phyloP scores from a whole-genome alignment of 2,797 vertebrate genomes.

The Pseudochaenichthys georgianus region DNA sequence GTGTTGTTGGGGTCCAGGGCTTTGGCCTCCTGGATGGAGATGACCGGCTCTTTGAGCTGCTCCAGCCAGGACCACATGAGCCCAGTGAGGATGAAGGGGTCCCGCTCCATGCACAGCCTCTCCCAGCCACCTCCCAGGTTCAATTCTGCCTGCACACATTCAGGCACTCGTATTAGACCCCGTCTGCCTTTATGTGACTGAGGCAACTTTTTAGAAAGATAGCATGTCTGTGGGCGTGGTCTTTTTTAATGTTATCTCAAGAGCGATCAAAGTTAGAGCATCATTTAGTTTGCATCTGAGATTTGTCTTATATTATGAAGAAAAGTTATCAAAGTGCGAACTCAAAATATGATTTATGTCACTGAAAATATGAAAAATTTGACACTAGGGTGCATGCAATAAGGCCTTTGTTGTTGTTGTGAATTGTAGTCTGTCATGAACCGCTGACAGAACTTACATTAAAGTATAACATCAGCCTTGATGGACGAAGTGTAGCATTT shows the following conservation, averaged over 20 bases:
- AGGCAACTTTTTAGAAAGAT: background rate
- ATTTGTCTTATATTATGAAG: background rate
- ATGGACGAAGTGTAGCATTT: background rate
- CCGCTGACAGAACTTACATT: background rate
- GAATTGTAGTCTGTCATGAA: background rate
- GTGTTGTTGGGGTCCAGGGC: conserved; percentile 76
- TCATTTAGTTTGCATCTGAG: background rate
- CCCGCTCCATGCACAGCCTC: conserved; percentile 90
- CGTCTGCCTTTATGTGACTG: background rate
- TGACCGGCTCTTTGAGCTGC: conserved; percentile 93
- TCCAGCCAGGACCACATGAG: conserved; percentile 99
- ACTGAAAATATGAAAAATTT: background rate
- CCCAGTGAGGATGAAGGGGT: conserved; percentile 92
- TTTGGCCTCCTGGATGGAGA: conserved; percentile 86
- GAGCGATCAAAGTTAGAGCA: background rate
- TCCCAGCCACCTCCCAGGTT: conserved; percentile 95
- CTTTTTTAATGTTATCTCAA: background rate
- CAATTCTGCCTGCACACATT: conserved; percentile 88
- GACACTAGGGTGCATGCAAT: background rate
- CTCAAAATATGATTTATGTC: background rate
- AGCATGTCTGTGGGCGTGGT: too few relatives aligned
- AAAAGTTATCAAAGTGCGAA: background rate
- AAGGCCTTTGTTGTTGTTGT: background rate
- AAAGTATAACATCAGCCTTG: background rate
- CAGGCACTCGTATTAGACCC: background rate